Evolutionary conservation across 2,113 vertebrate species (phyloP), one percentile per base, ranked within the genome.

Genomic region (Ceratotherium simum): DNA sequence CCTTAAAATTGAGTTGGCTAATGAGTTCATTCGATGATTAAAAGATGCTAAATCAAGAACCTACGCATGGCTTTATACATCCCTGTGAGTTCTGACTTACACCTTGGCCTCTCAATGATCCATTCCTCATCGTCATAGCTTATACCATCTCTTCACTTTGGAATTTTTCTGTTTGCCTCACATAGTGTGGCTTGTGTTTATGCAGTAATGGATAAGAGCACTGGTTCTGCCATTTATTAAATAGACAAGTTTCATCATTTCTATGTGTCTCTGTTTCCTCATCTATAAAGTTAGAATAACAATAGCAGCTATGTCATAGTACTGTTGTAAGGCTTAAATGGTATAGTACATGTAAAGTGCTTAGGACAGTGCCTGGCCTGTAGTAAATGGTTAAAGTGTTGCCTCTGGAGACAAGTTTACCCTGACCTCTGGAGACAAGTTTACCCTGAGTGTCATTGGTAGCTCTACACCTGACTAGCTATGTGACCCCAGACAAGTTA

Each of bases 121-220:
- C 33, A 20, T 9, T 83, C 33, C 5, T 95, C 27, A 78, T 70
- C 18, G 75, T 94, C 14, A 90, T 64, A 86, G 36, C 31, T 87
- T 82, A 69, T n/a, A 81, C 6, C 13, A 93, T 88, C 42, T 95
- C 42, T 78, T 91, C 94, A 21, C 62, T 96, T 88, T 75, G 20
- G 6, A 79, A 80, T 39, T 95, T 88, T 92, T 31, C 72, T 39
- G 36, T 91, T 90, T 82, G 16, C 11, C 67, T 90, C 56, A 36
- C 8, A 56, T 60, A 64, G 11, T 94, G 7, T 94, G 8, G 7
- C 25, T 90, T 92, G 25, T 39, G 29, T 81, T 88, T 75, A 42
- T 60, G 11, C 5, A 54, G 31, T 18, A 95, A 51, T 79, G 70
- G 18, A 75, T 87, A 46, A 83, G 18, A 94, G 29, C 14, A 88